Conservation (phyloP, 2,888 invertebrate genomes). For the Pollenia amentaria region DNA sequence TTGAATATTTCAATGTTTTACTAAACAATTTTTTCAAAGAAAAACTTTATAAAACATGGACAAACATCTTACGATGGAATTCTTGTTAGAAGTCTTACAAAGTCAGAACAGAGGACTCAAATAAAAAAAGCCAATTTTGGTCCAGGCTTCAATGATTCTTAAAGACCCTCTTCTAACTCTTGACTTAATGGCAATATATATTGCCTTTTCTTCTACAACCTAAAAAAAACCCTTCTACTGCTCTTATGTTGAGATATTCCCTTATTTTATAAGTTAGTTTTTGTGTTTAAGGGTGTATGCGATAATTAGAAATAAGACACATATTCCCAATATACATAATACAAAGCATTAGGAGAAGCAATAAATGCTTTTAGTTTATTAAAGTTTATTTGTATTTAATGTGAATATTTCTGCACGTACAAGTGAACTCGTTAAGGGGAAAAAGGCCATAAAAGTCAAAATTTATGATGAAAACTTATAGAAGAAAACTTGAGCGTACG, state of each 20-base stretch:
- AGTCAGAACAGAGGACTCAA: too few species aligned
- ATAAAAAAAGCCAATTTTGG: too few species aligned
- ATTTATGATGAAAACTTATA: neutral
- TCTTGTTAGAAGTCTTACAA: too few species aligned
- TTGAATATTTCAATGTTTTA: too few species aligned
- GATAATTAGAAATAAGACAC: constrained; percentile 55
- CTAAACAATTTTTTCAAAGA: too few species aligned
- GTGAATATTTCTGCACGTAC: neutral
- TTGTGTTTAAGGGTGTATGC: neutral
- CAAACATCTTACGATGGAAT: too few species aligned
- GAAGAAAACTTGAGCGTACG: neutral
- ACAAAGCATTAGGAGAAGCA: neutral
- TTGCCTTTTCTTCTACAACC: neutral
- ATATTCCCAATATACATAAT: constrained; percentile 52
- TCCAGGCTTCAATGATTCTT: too few species aligned
- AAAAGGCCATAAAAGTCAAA: neutral
- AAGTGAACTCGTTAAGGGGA: neutral
- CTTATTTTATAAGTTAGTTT: neutral
- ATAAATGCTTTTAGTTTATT: constrained; percentile 53
- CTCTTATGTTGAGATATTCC: neutral
- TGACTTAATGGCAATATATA: too few species aligned
- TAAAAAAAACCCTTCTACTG: neutral
- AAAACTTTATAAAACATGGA: too few species aligned
- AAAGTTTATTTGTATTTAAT: constrained; percentile 54
- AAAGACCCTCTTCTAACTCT: too few species aligned